Base-by-base conservation (phyloP, 2,888 invertebrate species). In the Plagiodera versicolora region DNA sequence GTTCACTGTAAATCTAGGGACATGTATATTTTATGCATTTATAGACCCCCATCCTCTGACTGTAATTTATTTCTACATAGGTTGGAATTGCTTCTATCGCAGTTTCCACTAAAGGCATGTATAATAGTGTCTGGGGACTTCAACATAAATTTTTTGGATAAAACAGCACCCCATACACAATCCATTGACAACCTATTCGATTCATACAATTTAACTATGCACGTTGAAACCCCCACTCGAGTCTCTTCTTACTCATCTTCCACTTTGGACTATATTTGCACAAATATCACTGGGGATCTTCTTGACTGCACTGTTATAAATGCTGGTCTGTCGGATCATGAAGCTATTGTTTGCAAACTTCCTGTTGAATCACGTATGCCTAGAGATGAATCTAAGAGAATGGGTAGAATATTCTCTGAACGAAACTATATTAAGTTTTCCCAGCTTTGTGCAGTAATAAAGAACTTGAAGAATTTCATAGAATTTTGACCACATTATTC, bases 261-360 rank as follows among this genome's bases (percentile, higher is more conserved):
- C 18, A 46, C 17, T 2, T 46, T 46, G 18, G 46, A 46, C 46
- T 46, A 46, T 46, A 46, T 17, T 14, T 46, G 46, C 46, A 46
- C 46, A 46, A 46, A 46, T 46, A 46, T 46, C 46, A n/a, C 16
- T 17, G 14, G 17, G 17, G 46, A 46, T 46, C n/a, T 46, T 46
- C 1, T 46, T 46, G n/a, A 46, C 46, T 46, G 46, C 46, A 46
- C 46, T 46, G 46, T 46, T 46, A 6, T 46, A 17, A 46, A 46
- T 46, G 46, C n/a, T 46, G 46, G 46, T 46, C 46, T 46, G 46
- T 46, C 46, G 17, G 46, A 46, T 46, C 46, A 46, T 46, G 14
- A 17, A 46, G 46, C 46, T 17, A 39, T 39, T 39, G 46, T 46
- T 17, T 46, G 46, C 46, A 46, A 46, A 46, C 46, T 46, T 46